These are phyloP conservation scores for Allacma fusca DNA, from an alignment of 2,888 invertebrate species.

Conservation along the genomic window DNA sequence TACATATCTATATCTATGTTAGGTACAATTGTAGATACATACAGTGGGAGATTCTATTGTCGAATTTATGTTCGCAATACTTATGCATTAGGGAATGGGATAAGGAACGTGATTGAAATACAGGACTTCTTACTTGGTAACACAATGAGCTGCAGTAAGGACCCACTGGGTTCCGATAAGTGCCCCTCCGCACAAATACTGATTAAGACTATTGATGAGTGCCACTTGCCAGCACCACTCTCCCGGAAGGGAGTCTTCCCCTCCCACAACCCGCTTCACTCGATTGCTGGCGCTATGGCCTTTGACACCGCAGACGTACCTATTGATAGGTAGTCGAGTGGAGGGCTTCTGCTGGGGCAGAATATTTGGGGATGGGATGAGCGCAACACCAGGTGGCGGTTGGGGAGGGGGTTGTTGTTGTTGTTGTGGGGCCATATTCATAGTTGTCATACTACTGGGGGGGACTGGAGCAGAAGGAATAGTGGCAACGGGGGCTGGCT, in stretches of 20 bases:
- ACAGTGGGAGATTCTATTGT: too few relatives aligned
- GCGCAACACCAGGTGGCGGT: background rate
- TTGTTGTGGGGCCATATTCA: background rate
- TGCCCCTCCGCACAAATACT: constrained; percentile 92
- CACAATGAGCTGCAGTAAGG: constrained; percentile 87
- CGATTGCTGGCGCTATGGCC: constrained; percentile 69
- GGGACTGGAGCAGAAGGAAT: constrained; percentile 18
- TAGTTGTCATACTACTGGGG: background rate
- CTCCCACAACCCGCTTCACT: constrained; percentile 79
- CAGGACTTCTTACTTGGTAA: constrained; percentile 78
- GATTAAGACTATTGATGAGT: constrained; percentile 89
- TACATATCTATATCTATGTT: too few relatives aligned
- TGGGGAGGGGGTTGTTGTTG: background rate
- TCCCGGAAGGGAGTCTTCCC: constrained; percentile 87
- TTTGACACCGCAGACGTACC: constrained; percentile 90
- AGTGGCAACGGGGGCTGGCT: constrained; percentile 58
- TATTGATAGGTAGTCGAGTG: constrained; percentile 34
- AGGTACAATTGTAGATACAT: too few relatives aligned
- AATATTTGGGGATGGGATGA: constrained; percentile 29
- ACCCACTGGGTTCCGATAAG: constrained; percentile 95
- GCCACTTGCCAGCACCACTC: constrained; percentile 98
- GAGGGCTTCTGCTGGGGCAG: constrained; percentile 41
- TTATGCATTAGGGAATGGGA: background rate
- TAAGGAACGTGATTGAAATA: background rate
- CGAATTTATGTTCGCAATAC: background rate